Base-by-base conservation (phyloP, 2,888 invertebrate species). In the Andrena hattorfiana region DNA sequence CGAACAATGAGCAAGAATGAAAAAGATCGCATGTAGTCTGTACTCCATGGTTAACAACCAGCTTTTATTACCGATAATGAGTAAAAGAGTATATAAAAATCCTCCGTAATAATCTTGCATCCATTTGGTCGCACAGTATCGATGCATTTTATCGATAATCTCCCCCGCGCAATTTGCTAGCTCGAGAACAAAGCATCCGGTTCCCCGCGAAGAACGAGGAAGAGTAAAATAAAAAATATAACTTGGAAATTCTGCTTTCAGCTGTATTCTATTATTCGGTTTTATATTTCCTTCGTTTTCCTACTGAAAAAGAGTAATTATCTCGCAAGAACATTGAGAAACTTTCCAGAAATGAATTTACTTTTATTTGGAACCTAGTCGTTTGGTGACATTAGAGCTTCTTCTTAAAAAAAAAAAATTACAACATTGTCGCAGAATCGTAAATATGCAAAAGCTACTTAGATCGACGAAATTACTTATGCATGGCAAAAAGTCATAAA, bases 141-240 rank as follows among this genome's bases (percentile, higher is more conserved):
- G 59, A 60, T 30, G 59, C 28, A 30, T 60, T 60, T 60, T 60
- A 60, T 30, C 59, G 30, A 60, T 60, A 60, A 60, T 60, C 59
- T 60, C 28, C 10, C 30, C 30, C 30, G 28, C 16, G 16, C 59
- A 60, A 60, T 60, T 30, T 26, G 56, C 26, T 56, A 30, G 30
- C 30, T 60, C 59, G 30, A 30, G 59, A 56, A 60, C 59, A 60
- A 60, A 60, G n/a, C 28, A 8, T n/a, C 16, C 30, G 28, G n/a
- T 16, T 60, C 5, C 59, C 59, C 59, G 28, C 59, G n/a, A 60
- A 60, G 59, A 60, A 30, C 6, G 59, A 60, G 28, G 2, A 28
- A 60, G 2, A n/a, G 28, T 28, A 60, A 60, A 60, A 30, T 60
- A 51, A 51, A n/a, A 60, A 60, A 30, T 28, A 59, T 6, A 60